Evolutionary conservation across 2,888 invertebrate genomes (phyloP), one percentile per base, ranked within the genome.

Genomic region (Flexamia atlantica): DNA sequence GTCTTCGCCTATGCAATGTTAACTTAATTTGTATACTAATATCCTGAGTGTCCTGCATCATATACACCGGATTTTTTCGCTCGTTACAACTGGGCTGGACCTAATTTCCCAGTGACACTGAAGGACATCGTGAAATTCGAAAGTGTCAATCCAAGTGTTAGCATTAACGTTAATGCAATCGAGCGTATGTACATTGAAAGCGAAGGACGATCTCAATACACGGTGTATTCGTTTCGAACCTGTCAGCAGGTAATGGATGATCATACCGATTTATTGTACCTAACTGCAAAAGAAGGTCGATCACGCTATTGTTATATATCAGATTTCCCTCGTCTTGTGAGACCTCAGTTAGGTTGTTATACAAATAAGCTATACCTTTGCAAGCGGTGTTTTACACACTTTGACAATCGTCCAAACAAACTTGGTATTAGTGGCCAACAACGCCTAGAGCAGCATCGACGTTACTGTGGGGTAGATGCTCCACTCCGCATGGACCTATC

Each of bases 341-440:
- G 28, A 3, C 28, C 9, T 28, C 64, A 64, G 4, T 25, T 64
- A 3, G 7, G 25, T 7, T 4, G 4, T 14, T 7, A 4, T 17
- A 17, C 3, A 5, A 12, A 5, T 5, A 20, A 5, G 9, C 9
- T 20, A 1, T 17, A 74, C n/a, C 4, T 50, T 10, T 50, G 53
- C 25, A 42, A 82, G 72, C 32, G 60, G 42, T 84, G 80, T 23
- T 60, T 84, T 42, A 2, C 80, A 1, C 46, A 70, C 17, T 83
- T 64, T 14, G 14, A 10, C 1, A 28, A 70, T 12, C 4, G 53
- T 9, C 53, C 53, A 5, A 53, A 53, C 53, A 53, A 53, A 12
- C 23, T 53, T 9, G 23, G 23, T 4, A 5, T 53, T 3, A 53
- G 5, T 9, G 12, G 53, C 12, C 4, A 5, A 7, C n/a, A 53